Base-by-base conservation (phyloP, 2,888 invertebrate genomes). In the Myopa testacea region DNA sequence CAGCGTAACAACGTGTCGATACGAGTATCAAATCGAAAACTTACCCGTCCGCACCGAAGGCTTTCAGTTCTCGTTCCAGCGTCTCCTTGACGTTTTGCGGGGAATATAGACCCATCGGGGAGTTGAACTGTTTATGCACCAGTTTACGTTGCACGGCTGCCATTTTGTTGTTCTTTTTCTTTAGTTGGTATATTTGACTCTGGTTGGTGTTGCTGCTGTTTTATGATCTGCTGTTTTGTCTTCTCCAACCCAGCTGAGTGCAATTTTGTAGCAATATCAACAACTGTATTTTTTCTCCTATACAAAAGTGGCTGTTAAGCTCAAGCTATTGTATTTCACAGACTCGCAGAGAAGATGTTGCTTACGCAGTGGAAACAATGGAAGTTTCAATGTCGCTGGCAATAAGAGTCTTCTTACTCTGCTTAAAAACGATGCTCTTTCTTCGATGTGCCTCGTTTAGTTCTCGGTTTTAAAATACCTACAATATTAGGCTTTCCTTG, bases 121-220 rank as follows among this genome's bases (percentile, higher is more conserved):
- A 94, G 91, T 96, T 96, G 91, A 95, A 96, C 90, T 96, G 96
- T 90, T 95, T 95, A 91, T 95, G 95, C 84, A 95, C 95, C 90
- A 96, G 91, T 88, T 90, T 91, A 86, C 93, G 92, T 84, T 89
- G 88, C 90, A 92, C 91, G 86, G 92, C 91, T 87, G 94, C 93
- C 95, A 95, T 94, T 88, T 91, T 92, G 77, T 62, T 72, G 34
- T 60, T 0, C 10, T 77, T 71, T 78, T 45, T 67, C 76, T 69
- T 77, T 78, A 40, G 69, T 62, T 26, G 65, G 69, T 68, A 19
- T 68, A 38, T n/a, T 16, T 68, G 62, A 8, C 26, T n/a, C 10
- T 68, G 62, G 4, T n/a, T 38, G 37, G 3, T 71, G 5, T 26
- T 55, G 71, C 34, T 71, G 37, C 8, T 55, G 6, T 6, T 73